Base-by-base conservation (phyloP, 2,113 vertebrate genomes). In the Crotalus tigris region DNA sequence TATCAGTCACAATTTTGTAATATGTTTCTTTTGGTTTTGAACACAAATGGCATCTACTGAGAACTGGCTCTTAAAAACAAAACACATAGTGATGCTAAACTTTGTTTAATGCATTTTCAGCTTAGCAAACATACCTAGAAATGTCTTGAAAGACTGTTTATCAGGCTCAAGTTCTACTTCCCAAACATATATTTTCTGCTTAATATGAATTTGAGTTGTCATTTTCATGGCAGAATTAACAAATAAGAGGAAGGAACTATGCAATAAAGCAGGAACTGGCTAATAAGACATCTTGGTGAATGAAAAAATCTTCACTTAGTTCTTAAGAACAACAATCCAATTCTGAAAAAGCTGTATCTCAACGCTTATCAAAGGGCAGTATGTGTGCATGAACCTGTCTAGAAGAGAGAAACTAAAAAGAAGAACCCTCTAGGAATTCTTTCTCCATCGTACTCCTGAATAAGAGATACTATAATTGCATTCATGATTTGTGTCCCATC, bases 11-110 rank as follows among this genome's bases (percentile, higher is more conserved):
- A 91, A 49, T 24, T 94, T 24, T 21, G 29, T 26, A 92, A 57
- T 1, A 3, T n/a, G 46, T 91, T 86, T 92, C 8, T 39, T 89
- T 21, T 39, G 95, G 51, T 33, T 93, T 94, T 11, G 51, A 23
- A 95, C 89, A 46, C 17, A 92, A 92, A 75, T n/a, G 19, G 5
- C 89, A 85, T 88, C 57, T 85, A 0, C 8, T 96, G 89, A 87
- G 90, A 92, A 90, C 11, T 49, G 87, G 12, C 46, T 90, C 39
- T 39, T 92, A 44, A 93, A 92, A 92, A 91, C 90, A 90, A 24
- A 69, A 19, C 0, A 0, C 89, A 88, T 24, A 49, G 17, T 17
- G 39, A 4, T 75, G 61, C 7, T 89, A 94, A 33, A 15, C 21
- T 94, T 94, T 90, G n/a, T 2, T 87, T 85, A 93, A 89, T 0